Evolutionary conservation across 2,113 vertebrate species (phyloP).

Genomic region (pig (Sus scrofa)): T2T-Sscrofa CM000824.6:117963001-117963500

Average conservation of each 20-base stretch:
- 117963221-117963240: background rate
- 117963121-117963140: background rate
- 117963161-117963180: background rate
- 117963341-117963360: background rate
- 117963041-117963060: background rate
- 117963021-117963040: conserved; percentile 10
- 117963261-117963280: background rate
- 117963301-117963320: background rate
- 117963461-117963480: background rate
- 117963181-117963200: conserved; percentile 30
- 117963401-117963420: background rate
- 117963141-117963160: background rate
- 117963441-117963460: background rate
- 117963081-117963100: background rate
- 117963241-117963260: background rate
- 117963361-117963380: fast-evolving
- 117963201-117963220: background rate
- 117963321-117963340: background rate
- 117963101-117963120: conserved; percentile 45
- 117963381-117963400: background rate
- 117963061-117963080: background rate
- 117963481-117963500: background rate
- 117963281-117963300: background rate
- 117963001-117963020: conserved; percentile 2
- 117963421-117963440: background rate